Percentiles rank a stretch among this genome's conserved stretches.
Conservation (phyloP, 2,888 invertebrate genomes). For the Steromphala cineraria region DNA sequence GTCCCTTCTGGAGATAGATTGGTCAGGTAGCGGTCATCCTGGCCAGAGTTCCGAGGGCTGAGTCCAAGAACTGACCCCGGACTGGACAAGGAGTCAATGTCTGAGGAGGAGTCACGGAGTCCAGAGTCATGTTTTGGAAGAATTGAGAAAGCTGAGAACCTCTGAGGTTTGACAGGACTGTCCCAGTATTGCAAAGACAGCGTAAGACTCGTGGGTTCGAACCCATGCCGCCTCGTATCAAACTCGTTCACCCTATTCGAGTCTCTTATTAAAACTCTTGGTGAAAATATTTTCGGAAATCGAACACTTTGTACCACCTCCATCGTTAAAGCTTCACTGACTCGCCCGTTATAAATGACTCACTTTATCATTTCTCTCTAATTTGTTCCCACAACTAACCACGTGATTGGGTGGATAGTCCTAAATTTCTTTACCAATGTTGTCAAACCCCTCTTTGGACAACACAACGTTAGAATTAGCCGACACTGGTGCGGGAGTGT, state of each 20-base stretch:
- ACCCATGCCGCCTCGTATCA: not conserved
- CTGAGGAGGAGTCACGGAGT: not conserved
- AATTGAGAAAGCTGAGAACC: not conserved
- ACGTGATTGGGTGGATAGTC: constrained; percentile 3
- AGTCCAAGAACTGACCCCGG: not conserved
- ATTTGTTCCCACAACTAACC: not conserved
- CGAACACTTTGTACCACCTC: not conserved
- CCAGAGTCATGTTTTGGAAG: not conserved
- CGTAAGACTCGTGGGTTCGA: not conserved
- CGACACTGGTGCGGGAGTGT: not conserved
- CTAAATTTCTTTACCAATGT: not conserved
- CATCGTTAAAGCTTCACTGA: not conserved
- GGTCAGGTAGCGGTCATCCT: not conserved
- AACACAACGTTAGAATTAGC: not conserved
- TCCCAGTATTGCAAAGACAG: not conserved
- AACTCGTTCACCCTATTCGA: not conserved
- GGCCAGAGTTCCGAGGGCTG: not conserved
- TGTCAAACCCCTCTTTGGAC: not conserved
- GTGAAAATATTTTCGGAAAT: constrained; percentile 23
- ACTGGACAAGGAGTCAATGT: not conserved
- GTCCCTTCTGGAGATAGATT: too few relatives aligned
- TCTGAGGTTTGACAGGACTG: not conserved
- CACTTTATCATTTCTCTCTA: not conserved
- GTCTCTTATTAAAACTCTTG: constrained; percentile 10
- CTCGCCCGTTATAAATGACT: not conserved